Evolutionary conservation across 2,888 invertebrate species (phyloP).

Genomic region (Micropterix aruncella): DNA sequence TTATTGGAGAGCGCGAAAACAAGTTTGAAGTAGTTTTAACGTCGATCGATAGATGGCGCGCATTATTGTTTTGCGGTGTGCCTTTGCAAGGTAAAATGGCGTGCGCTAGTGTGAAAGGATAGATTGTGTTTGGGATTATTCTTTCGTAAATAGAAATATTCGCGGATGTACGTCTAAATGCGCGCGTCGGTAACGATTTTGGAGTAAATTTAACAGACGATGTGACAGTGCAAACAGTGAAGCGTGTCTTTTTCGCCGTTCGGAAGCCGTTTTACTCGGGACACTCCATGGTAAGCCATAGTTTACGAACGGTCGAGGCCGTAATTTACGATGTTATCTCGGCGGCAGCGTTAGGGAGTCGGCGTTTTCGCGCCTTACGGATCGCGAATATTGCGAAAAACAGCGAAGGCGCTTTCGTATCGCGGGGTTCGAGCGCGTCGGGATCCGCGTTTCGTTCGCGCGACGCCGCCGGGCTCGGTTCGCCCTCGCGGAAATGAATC

Average conservation of each 20-base stretch:
- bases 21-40: too few relatives aligned
- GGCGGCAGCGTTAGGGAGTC: constrained; percentile 31
- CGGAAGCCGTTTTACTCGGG: constrained; percentile 7
- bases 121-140: constrained; percentile 30
- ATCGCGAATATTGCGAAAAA: neutral
- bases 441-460: neutral
- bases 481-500: too few relatives aligned
- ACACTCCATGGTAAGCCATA: constrained; percentile 9
- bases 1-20: too few relatives aligned
- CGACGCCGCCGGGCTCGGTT: too few relatives aligned
- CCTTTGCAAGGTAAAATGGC: constrained; percentile 51
- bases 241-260: constrained; percentile 8
- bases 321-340: constrained; percentile 52
- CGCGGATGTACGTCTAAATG: constrained; percentile 6
- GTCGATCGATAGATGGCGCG: constrained; percentile 45
- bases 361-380: constrained; percentile 1
- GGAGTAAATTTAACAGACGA: constrained; percentile 3
- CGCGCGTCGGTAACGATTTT: constrained; percentile 3
- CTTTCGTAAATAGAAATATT: constrained; percentile 15
- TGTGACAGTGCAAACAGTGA: constrained; percentile 6
- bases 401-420: too few relatives aligned
- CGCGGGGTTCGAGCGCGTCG: too few relatives aligned
- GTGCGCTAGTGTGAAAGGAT: constrained; percentile 52
- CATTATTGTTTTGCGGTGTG: constrained; percentile 44
- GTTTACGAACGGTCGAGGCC: constrained; percentile 29